Percentiles rank a stretch among this genome's conserved stretches.
Evolutionary conservation across 2,888 invertebrate species (phyloP).

Genomic region (Leuctra nigra): DNA sequence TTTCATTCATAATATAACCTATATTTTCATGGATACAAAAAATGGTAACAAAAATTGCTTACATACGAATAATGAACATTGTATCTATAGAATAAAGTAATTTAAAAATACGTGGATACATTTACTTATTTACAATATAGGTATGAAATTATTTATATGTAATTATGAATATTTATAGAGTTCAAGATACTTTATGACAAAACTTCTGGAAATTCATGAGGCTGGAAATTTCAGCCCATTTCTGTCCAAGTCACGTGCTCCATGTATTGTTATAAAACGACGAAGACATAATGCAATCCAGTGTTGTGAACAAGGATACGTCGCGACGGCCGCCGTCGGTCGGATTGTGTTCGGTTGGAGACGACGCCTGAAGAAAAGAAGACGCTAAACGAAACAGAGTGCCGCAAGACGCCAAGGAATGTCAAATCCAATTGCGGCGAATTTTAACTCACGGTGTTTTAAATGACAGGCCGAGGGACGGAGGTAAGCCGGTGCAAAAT

Average conservation of each 20-base stretch:
- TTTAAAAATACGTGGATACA: no score
- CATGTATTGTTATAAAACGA: no score
- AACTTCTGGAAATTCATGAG: no score
- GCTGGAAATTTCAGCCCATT: no score
- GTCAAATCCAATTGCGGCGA: slow-evolving; percentile 17
- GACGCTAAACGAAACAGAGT: not conserved
- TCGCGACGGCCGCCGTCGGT: slow-evolving; percentile 11
- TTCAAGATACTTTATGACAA: no score
- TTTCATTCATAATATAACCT: slow-evolving; percentile 12
- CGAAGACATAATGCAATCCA: not conserved
- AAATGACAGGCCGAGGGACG: slow-evolving; percentile 7
- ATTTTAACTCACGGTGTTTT: slow-evolving; percentile 15
- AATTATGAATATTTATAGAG: no score
- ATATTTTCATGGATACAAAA: slow-evolving; percentile 14
- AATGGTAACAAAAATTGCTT: slow-evolving; percentile 7
- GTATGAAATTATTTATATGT: no score
- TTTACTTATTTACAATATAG: no score
- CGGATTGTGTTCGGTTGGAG: slow-evolving; percentile 27
- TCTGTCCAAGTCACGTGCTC: no score
- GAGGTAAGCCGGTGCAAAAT: not conserved
- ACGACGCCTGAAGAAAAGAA: not conserved
- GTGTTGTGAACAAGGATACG: not conserved
- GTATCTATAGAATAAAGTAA: no score
- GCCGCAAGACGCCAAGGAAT: slow-evolving; percentile 1
- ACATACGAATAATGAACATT: no score